Percentiles rank a stretch among this genome's conserved stretches.
Evolutionary conservation across 2,113 vertebrate species (phyloP).

Genomic region (Pseudopipra pipra): DNA sequence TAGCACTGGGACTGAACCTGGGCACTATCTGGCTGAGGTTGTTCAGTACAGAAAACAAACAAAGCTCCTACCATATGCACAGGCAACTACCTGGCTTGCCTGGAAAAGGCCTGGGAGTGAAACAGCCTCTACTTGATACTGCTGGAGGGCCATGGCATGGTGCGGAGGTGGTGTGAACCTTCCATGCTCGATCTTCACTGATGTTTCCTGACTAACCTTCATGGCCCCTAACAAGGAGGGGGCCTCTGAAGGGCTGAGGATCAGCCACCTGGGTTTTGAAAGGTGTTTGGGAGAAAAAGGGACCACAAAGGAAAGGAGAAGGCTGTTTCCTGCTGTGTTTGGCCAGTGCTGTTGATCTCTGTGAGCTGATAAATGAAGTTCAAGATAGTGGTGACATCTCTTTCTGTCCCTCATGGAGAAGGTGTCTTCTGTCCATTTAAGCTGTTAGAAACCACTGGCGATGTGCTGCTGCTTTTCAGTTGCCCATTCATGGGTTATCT

Average conservation of each 20-base stretch:
- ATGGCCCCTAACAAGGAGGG: background rate
- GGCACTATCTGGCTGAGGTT: background rate
- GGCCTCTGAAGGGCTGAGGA: background rate
- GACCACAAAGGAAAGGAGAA: background rate
- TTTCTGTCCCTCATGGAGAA: background rate
- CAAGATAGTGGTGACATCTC: background rate
- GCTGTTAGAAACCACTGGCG: background rate
- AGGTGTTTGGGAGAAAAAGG: background rate
- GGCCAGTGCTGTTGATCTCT: background rate
- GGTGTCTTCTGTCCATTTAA: background rate
- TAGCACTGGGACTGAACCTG: background rate
- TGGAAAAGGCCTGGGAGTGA: background rate
- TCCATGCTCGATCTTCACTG: background rate
- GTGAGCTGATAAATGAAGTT: background rate
- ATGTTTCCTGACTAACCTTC: background rate
- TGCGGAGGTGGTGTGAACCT: background rate
- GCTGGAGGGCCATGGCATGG: background rate
- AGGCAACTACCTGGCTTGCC: background rate
- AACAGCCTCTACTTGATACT: background rate
- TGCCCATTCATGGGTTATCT: background rate
- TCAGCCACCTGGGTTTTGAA: background rate
- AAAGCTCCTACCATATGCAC: background rate
- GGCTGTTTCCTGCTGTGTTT: background rate
- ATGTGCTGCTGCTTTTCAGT: background rate
- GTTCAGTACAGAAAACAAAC: background rate